Base-by-base conservation (phyloP, 2,888 invertebrate species). In the Spodoptera littoralis region DNA sequence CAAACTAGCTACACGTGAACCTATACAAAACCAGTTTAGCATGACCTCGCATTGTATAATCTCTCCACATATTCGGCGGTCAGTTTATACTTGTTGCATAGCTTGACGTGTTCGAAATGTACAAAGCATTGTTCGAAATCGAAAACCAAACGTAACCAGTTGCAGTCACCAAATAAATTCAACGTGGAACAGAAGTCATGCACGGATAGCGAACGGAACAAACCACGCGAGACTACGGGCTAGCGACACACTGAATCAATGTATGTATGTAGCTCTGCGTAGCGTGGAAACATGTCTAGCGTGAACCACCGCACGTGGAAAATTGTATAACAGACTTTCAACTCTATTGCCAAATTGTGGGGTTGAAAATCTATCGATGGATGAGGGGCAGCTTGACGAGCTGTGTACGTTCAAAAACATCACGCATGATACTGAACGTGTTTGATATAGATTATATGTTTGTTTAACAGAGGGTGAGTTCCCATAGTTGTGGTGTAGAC, bases 281-380 rank as follows among this genome's bases (percentile, higher is more conserved):
- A 46, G 54, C 55, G 55, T 51, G 50, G 43, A 62, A 67, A 67
- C 50, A 69, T 46, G 69, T 55, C 70, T 55, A 47, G 13, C 69
- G 51, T 62, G 62, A 51, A 47, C 54, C 44, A 24, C 52, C 45
- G 42, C 48, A 13, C 60, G 48, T 44, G 9, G 36, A 27, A 27
- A 27, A 4, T 27, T 27, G 0, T 3, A 3, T 3, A 27, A 27
- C 0, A 27, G 2, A 27, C 27, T 27, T 27, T 27, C 27, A 4
- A 27, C 27, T 27, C 27, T 27, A 18, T 18, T 18, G 18, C 18
- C 18, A 18, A 18, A 27, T 27, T 3, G 36, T 36, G 6, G 36
- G 36, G 36, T 36, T 36, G 36, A 36, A 36, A 36, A 36, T 36
- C 36, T 5, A 36, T 36, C 6, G 6, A 36, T 36, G 9, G 6